Base-by-base conservation (phyloP, 2,113 vertebrate genomes). In the Coptodon rendalli region DNA sequence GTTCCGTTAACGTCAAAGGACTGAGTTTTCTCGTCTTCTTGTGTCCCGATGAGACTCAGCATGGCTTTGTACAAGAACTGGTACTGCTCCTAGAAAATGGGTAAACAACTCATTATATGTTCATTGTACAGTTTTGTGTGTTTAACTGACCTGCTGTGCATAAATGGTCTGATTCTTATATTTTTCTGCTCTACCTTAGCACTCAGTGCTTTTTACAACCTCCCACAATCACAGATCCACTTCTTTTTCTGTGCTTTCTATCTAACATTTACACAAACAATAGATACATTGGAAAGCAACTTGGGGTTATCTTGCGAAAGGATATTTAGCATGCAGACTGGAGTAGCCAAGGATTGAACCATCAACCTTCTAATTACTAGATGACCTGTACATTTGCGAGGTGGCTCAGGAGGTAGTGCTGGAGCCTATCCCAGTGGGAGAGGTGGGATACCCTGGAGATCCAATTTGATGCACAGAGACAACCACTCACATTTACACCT, bases 51-150 rank as follows among this genome's bases (percentile, higher is more conserved):
- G 24, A 99, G 97, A 95, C 98, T 99, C 93, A 99, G 97, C 89
- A 99, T 96, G 81, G 98, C 97, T 97, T 97, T 98, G 96, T 99
- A 99, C 73, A 99, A 97, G 95, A 99, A 99, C 93, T 98, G 98
- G 91, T 97, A 98, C 92, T 99, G 97, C 11, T 99, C 99, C 99
- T 99, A 90, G 27, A 87, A 86, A 40, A 31, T 36, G 73, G 38
- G 71, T 12, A 76, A 76, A 76, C 24, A 45, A 17, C 22, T 73
- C 24, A 76, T 76, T 19, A 31, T 31, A 52, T 31, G 14, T 52
- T 78, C 27, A 31, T 78, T 19, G 7, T 52, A 24, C 27, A 78
- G 10, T 31, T 50, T 50, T 78, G 73, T 52, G 6, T n/a, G 45
- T 78, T 78, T 78, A 19, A 31, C 73, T 52, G 45, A n/a, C 10